A percentile compares a stretch with the other conserved stretches of the same genome.
Conservation (phyloP, 2,888 invertebrate genomes). For the Drosophila ustulata region DNA sequence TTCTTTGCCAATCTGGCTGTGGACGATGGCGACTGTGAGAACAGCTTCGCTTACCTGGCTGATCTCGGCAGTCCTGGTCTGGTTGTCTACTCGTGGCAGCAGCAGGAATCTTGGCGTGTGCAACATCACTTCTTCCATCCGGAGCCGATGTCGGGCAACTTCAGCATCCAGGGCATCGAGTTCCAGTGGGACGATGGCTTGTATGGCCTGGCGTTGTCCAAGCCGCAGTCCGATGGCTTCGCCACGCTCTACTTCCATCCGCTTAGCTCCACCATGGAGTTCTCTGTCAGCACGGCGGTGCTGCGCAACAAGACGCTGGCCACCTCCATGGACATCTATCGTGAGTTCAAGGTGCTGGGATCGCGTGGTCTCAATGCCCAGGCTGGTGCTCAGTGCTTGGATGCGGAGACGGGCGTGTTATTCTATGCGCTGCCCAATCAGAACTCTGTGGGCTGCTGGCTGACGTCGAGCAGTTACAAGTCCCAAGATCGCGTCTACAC, state of each 20-base stretch:
- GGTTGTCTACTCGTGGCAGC: constrained; percentile 91
- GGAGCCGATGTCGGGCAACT: constrained; percentile 90
- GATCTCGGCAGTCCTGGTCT: constrained; percentile 90
- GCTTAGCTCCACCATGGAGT: constrained; percentile 91
- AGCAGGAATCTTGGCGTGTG: constrained; percentile 90
- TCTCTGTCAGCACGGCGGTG: constrained; percentile 89
- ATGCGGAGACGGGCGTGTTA: constrained; percentile 89
- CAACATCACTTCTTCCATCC: constrained; percentile 90
- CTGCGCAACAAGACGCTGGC: constrained; percentile 88
- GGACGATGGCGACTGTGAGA: constrained; percentile 90
- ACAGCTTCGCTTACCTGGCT: constrained; percentile 90
- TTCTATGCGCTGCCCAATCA: constrained; percentile 91
- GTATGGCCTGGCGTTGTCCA: constrained; percentile 90
- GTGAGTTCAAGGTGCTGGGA: constrained; percentile 89
- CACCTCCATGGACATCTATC: constrained; percentile 86
- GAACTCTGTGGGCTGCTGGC: constrained; percentile 92
- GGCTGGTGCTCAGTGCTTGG: constrained; percentile 90
- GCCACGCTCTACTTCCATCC: constrained; percentile 93
- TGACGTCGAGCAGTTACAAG: constrained; percentile 88
- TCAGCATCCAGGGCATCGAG: constrained; percentile 89
- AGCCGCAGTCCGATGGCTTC: constrained; percentile 88
- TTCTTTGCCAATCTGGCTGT: constrained; percentile 92
- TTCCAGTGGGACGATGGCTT: constrained; percentile 92
- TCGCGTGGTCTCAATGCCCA: constrained; percentile 90
- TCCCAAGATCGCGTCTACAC: constrained; percentile 90